Evolutionary conservation across 1,140 invertebrate species (phyloP), one percentile per base, ranked within the genome.

Genomic region (Drosophila willistoni): DNA sequence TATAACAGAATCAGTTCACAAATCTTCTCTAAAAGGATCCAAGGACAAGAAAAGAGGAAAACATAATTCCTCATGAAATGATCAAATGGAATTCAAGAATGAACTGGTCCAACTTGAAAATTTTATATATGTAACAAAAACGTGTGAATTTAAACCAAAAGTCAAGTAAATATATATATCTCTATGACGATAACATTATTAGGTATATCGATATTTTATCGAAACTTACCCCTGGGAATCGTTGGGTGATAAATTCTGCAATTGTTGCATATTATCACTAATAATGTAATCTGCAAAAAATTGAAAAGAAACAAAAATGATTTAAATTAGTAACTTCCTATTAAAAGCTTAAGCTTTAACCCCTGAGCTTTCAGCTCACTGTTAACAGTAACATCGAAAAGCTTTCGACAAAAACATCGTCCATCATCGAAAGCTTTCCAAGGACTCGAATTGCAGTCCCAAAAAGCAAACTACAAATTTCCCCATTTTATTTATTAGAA

Each of bases 181-280:
- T 25, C 25, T 25, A 4, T 25, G 5, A 25, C 25, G 25, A 25
- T 25, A 25, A 25, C 25, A 25, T 25, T 3, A 25, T 25, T 25
- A 55, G 3, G 13, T 4, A 2, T 47, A 47, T 39, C 42, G 14
- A 47, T 47, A 14, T 1, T 1, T 22, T 17, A 47, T 33, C 29
- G 7, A 0, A 9, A 91, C 91, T 92, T 59, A 92, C 91, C 91
- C 91, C 63, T 91, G 81, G 39, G 91, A 69, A 55, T 91, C 91
- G 68, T 77, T 82, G 1, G 90, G 90, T 3, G 90, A 86, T 42
- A 90, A 74, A 7, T 89, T 77, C 33, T 91, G 91, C 7, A 91
- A 64, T 60, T 91, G 91, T 61, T 81, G 91, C 17, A 86, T 73
- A 66, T 90, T 91, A 65, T 92, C 90, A 57, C 81, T 85, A 47